Percentiles rank a stretch among this genome's conserved stretches.
Evolutionary conservation across 2,113 vertebrate species (phyloP).

Genomic region (Xyliphius kryptos): DNA sequence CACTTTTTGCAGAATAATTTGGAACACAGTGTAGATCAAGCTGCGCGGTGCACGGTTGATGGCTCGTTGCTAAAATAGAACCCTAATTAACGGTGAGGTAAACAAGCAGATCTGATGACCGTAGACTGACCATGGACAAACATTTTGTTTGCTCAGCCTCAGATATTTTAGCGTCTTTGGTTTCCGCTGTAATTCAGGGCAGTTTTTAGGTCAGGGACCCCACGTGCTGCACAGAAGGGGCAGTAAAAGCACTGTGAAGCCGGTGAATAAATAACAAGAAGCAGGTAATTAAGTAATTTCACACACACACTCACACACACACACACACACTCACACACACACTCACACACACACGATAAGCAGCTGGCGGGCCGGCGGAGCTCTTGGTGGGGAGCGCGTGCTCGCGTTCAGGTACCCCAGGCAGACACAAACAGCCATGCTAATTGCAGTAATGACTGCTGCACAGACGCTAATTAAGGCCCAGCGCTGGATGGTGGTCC

Average conservation of each 20-base stretch:
- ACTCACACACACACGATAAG: conserved; percentile 23
- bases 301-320: conserved; percentile 4
- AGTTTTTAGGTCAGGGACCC: neutral
- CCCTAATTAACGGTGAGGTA: too few relatives aligned
- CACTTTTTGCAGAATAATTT: too few relatives aligned
- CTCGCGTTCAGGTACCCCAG: conserved; percentile 41
- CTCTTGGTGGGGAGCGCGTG: conserved; percentile 25
- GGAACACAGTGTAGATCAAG: too few relatives aligned
- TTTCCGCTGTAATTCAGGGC: too few relatives aligned
- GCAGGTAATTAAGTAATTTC: conserved; percentile 39
- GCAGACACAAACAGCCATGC: conserved; percentile 40
- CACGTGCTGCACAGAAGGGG: neutral
- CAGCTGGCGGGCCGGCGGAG: conserved; percentile 42
- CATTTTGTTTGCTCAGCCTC: too few relatives aligned
- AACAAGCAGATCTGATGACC: too few relatives aligned
- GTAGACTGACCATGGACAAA: too few relatives aligned
- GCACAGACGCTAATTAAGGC: conserved; percentile 49
- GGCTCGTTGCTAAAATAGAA: too few relatives aligned
- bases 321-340: conserved; percentile 6
- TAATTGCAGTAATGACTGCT: conserved; percentile 49
- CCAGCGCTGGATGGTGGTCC: conserved; percentile 34
- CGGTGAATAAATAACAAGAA: conserved; percentile 29
- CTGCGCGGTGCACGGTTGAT: too few relatives aligned
- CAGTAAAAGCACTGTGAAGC: neutral
- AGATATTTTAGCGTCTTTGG: too few relatives aligned